Evolutionary conservation across 1,140 invertebrate genomes (phyloP).

Genomic region (Drosophila mojavensis): DNA sequence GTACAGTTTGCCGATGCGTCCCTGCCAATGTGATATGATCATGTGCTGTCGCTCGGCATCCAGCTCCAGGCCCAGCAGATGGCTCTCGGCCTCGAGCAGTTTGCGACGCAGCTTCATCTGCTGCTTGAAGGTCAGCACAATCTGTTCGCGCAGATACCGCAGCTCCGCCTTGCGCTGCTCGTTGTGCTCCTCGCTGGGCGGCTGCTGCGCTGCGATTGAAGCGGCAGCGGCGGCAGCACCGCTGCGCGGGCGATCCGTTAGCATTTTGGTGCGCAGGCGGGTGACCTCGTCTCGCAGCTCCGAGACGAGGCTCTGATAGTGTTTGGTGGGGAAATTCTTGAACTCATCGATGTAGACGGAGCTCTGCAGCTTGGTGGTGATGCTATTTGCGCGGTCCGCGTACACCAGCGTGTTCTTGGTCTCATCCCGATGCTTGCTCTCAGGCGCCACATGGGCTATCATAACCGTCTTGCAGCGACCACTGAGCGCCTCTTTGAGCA

Average conservation of each 20-base stretch:
- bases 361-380: conserved; percentile 87
- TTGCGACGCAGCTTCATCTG: conserved; percentile 94
- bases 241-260: conserved; percentile 87
- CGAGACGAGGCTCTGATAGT: conserved; percentile 91
- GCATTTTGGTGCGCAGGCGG: conserved; percentile 92
- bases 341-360: conserved; percentile 80
- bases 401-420: conserved; percentile 96
- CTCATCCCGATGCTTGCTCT: conserved; percentile 92
- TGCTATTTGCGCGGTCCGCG: conserved; percentile 95
- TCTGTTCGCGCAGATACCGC: conserved; percentile 91
- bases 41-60: conserved; percentile 94
- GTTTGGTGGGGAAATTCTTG: conserved; percentile 85
- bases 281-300: conserved; percentile 94
- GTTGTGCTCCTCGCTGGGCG: conserved; percentile 56
- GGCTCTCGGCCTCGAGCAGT: conserved; percentile 94
- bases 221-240: conserved; percentile 71
- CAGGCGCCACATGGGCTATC: conserved; percentile 97
- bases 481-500: conserved; percentile 93
- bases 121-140: conserved; percentile 94
- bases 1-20: conserved; percentile 90
- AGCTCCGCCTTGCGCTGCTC: conserved; percentile 86
- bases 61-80: conserved; percentile 91
- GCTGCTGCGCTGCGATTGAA: conserved; percentile 39
- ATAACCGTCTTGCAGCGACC: conserved; percentile 97
- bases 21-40: conserved; percentile 94